A percentile compares a stretch with the other conserved stretches of the same genome.
These are phyloP conservation scores for Polietes domitor DNA, from an alignment of 2,888 invertebrate genomes.

Conservation along the genomic window DNA sequence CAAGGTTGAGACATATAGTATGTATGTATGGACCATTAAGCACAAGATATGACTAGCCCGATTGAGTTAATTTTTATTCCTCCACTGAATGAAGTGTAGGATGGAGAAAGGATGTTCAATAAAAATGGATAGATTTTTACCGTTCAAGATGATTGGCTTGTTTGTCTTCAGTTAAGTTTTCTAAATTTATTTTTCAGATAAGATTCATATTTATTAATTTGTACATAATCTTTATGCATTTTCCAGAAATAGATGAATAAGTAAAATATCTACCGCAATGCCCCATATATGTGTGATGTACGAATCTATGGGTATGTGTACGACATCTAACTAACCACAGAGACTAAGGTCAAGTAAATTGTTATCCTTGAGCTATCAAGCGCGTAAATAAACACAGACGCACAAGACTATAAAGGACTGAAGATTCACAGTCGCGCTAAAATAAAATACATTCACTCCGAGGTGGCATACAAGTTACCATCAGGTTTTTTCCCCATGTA, in stretches of 20 bases:
- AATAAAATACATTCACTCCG: not conserved
- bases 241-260: too few relatives aligned
- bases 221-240: too few relatives aligned
- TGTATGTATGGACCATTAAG: not conserved
- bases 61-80: too few relatives aligned
- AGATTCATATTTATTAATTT: too few relatives aligned
- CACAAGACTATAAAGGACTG: conserved; percentile 2
- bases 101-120: too few relatives aligned
- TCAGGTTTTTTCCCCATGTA: conserved; percentile 1
- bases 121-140: too few relatives aligned
- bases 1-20: not conserved
- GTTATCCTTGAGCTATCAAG: conserved; percentile 47
- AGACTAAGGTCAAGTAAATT: conserved; percentile 44
- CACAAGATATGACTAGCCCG: not conserved
- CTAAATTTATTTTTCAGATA: too few relatives aligned
- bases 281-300: not conserved
- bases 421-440: not conserved
- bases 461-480: not conserved
- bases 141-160: too few relatives aligned
- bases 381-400: conserved; percentile 22
- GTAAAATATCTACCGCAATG: not conserved
- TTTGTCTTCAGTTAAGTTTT: too few relatives aligned
- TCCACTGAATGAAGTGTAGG: too few relatives aligned
- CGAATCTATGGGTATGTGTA: not conserved
- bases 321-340: conserved; percentile 11